phyloP scores from a whole-genome alignment of 2,888 invertebrate species.

The Marasmarcha lunaedactyla region DNA sequence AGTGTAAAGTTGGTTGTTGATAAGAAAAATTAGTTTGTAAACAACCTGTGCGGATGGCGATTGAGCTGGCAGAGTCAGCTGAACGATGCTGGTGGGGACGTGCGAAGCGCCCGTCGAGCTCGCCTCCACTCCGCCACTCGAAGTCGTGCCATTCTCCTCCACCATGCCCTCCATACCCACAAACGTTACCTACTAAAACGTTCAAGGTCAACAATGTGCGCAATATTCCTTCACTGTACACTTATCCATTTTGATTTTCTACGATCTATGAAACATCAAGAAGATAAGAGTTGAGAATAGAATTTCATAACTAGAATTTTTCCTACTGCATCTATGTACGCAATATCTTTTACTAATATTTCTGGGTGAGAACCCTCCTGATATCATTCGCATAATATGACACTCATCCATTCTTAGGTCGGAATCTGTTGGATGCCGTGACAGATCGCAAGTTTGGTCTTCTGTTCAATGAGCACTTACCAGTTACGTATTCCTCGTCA shows the following conservation, averaged over 20 bases:
- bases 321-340: slow-evolving; percentile 42
- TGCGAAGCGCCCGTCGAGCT: slow-evolving; percentile 36
- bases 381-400: slow-evolving; percentile 33
- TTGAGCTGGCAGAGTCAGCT: slow-evolving; percentile 80
- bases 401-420: slow-evolving; percentile 44
- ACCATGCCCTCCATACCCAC: slow-evolving; percentile 91
- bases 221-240: slow-evolving; percentile 19
- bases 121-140: slow-evolving; percentile 43
- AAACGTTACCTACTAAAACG: slow-evolving; percentile 72
- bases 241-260: too few species aligned
- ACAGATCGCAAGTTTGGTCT: slow-evolving; percentile 67
- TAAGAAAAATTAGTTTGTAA: slow-evolving; percentile 7
- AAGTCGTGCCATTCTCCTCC: slow-evolving; percentile 83
- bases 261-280: too few species aligned
- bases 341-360: slow-evolving; percentile 29
- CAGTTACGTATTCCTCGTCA: slow-evolving; percentile 96
- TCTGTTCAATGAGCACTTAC: slow-evolving; percentile 76
- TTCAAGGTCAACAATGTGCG: slow-evolving; percentile 66
- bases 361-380: slow-evolving; percentile 15
- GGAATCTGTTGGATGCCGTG: slow-evolving; percentile 52
- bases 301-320: not conserved
- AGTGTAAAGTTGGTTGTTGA: not conserved
- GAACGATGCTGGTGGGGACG: slow-evolving; percentile 83
- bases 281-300: too few species aligned
- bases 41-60: slow-evolving; percentile 75